Conservation (phyloP, 2,113 vertebrate genomes). For the Hippopotamus amphibius region DNA sequence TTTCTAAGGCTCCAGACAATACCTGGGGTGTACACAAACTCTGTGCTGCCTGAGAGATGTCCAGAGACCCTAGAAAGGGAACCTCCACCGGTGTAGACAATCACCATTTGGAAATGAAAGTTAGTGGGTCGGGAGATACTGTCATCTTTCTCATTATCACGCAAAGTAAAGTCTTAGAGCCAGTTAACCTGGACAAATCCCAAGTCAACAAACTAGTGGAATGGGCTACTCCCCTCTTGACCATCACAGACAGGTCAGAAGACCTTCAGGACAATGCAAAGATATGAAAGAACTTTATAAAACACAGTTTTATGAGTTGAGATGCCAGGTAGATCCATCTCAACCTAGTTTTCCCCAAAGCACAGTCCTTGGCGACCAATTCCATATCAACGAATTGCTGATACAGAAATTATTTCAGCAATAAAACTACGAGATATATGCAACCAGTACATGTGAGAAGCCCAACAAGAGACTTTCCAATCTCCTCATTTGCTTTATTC, state of each 20-base stretch:
- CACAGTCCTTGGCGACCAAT: neutral
- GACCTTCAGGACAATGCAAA: neutral
- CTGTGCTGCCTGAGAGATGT: neutral
- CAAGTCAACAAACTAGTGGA: neutral
- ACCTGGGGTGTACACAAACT: neutral
- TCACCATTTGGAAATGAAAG: neutral
- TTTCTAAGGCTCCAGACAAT: neutral
- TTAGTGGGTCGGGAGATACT: neutral
- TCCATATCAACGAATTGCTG: neutral
- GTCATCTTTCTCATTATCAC: neutral
- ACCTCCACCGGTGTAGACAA: rapidly evolving
- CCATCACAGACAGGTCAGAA: neutral
- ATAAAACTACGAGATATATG: neutral
- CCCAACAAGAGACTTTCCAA: neutral
- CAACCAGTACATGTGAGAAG: neutral
- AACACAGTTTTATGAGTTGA: neutral
- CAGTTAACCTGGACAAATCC: neutral
- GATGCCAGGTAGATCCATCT: neutral
- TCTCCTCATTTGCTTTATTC: neutral
- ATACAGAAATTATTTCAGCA: slow-evolving; percentile 44
- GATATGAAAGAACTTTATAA: neutral
- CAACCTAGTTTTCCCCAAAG: slow-evolving; percentile 4
- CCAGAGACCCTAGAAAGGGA: neutral
- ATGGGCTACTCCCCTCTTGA: neutral
- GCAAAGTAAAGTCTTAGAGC: neutral